Base-by-base conservation (phyloP, 2,797 vertebrate genomes). In the Huso huso region DNA sequence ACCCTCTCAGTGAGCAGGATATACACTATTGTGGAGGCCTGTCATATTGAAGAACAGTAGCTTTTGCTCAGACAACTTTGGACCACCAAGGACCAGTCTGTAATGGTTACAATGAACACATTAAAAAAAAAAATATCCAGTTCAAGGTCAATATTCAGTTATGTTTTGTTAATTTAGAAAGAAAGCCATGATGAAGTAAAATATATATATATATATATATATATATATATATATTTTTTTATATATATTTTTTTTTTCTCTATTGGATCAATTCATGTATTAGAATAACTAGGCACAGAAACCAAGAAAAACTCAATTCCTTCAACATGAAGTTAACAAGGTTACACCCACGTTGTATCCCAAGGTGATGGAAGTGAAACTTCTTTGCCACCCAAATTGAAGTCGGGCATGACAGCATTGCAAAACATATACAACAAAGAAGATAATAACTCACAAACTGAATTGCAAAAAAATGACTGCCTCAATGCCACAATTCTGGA, bases 171-270 rank as follows among this genome's bases (percentile, higher is more conserved):
- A 7, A 57, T 49, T 64, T 55, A 13, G 10, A 48, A 37, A 7
- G 48, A 70, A 70, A 53, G 60, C n/a, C 62, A 64, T 15, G 12
- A 50, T 23, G 57, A 67, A 70, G 67, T 67, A 66, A 67, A 62
- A 66, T 66, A 18, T n/a, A n/a, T n/a, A n/a, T n/a, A n/a, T n/a
- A n/a, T n/a, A 60, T 70, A 37, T 37, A 23, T 37, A 3, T 37
- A 2, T 37, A 5, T 37, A 37, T 37, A 23, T 37, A 3, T 37
- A 37, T 37, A 3, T 37, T 4, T 4, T 18, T 53, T 53, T 37
- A 23, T 37, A 3, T 37, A 2, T 37, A 5, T 37, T 55, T 55
- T 57, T 62, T 62, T 18, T 62, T 51, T 53, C 62, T 59, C 62
- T 15, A 11, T 52, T 49, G 55, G 60, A 58, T 65, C 51, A 58